Percentiles rank a stretch among this genome's conserved stretches.
Conservation (phyloP, 2,888 invertebrate species). For the Drosophila greeni region DNA sequence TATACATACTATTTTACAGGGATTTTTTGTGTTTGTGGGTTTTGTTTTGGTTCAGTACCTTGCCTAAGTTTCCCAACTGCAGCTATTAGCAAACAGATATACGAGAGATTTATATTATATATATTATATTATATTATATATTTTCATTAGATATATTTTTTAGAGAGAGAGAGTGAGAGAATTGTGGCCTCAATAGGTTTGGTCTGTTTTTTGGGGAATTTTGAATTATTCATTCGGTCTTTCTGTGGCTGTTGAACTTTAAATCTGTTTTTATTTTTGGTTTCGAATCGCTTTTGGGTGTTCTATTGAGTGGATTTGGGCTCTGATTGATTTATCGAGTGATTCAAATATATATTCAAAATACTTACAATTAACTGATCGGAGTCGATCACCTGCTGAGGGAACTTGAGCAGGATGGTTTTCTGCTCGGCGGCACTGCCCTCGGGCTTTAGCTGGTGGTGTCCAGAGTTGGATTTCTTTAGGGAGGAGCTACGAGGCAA, state of each 20-base stretch:
- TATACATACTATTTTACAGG: conserved; percentile 13
- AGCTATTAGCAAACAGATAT: conserved; percentile 67
- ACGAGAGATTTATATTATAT: conserved; percentile 42
- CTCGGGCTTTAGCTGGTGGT: conserved; percentile 57
- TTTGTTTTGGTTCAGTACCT: conserved; percentile 62
- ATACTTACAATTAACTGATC: conserved; percentile 78
- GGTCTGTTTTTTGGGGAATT: conserved; percentile 29
- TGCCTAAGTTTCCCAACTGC: conserved; percentile 78
- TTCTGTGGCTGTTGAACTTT: conserved; percentile 23
- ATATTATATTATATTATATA: background rate
- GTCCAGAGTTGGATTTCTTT: conserved; percentile 62
- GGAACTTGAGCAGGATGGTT: conserved; percentile 78
- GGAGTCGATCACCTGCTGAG: conserved; percentile 75
- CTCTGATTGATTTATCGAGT: background rate
- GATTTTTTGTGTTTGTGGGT: conserved; percentile 6
- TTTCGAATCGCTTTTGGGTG: conserved; percentile 35
- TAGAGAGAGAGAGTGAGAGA: background rate
- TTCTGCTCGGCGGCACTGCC: conserved; percentile 70
- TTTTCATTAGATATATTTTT: conserved; percentile 5
- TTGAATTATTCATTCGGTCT: conserved; percentile 16
- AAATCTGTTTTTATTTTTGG: conserved; percentile 16
- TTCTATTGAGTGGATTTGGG: background rate
- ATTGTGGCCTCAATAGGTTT: conserved; percentile 4
- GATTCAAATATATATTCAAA: rapidly evolving
- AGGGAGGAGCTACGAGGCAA: conserved; percentile 66